A percentile compares a stretch with the other conserved stretches of the same genome.
These are phyloP conservation scores for Bergia puertoricense DNA, from an alignment of 92 coral and sea anemone species.

Conservation along the genomic window DNA sequence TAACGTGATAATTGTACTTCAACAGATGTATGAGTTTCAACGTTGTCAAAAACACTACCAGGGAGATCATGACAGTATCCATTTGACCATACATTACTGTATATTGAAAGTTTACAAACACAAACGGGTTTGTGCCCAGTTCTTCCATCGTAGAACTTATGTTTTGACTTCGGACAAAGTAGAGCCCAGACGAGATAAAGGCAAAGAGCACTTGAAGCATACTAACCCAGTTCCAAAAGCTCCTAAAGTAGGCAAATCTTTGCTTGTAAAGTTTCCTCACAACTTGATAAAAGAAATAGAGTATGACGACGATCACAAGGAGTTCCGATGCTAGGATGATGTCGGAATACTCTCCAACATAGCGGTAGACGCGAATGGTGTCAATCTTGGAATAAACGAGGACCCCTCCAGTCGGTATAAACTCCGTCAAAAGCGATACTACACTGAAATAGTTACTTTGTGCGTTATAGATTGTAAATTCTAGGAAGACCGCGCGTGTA, in stretches of 20 bases:
- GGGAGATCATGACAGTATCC: slow-evolving; percentile 63
- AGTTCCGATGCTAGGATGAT: slow-evolving; percentile 65
- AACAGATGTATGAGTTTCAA: slow-evolving; percentile 65
- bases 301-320: slow-evolving; percentile 60
- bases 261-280: slow-evolving; percentile 63
- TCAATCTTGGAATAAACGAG: slow-evolving; percentile 60
- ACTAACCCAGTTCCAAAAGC: slow-evolving; percentile 79
- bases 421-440: slow-evolving; percentile 63
- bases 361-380: slow-evolving; percentile 69
- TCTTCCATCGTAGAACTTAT: slow-evolving; percentile 64
- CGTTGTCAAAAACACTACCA: slow-evolving; percentile 78
- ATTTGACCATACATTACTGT: slow-evolving; percentile 60
- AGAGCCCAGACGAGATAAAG: slow-evolving; percentile 54
- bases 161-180: slow-evolving; percentile 67
- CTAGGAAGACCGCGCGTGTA: slow-evolving; percentile 68
- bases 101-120: slow-evolving; percentile 76
- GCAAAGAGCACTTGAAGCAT: slow-evolving; percentile 67
- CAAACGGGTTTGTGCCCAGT: slow-evolving; percentile 65
- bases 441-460: slow-evolving; percentile 69
- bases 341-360: slow-evolving; percentile 46
- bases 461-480: slow-evolving; percentile 72
- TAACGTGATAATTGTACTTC: slow-evolving; percentile 73
- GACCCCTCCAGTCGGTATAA: slow-evolving; percentile 65
- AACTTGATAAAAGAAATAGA: slow-evolving; percentile 55
- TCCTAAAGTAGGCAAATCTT: slow-evolving; percentile 54